Conservation (phyloP, 2,113 vertebrate species). For the Ciconia stormi region DNA sequence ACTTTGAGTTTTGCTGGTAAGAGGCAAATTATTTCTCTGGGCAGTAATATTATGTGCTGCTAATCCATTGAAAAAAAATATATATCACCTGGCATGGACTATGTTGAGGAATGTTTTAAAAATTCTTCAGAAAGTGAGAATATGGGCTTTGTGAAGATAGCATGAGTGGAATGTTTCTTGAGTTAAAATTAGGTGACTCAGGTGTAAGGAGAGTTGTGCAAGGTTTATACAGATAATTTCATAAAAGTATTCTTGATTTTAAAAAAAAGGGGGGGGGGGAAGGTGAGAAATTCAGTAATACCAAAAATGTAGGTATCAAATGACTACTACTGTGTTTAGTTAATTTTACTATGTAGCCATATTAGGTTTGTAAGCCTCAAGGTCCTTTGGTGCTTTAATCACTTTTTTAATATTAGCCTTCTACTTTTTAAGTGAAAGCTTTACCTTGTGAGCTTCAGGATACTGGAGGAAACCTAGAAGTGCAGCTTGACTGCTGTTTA, state of each 20-base stretch:
- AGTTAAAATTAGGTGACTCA: not conserved
- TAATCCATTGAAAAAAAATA: not conserved
- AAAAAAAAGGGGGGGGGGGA: fast-evolving
- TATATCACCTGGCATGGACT: not conserved
- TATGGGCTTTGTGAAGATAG: not conserved
- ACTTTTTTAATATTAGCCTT: not conserved
- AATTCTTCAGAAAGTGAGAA: not conserved
- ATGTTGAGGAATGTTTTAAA: not conserved
- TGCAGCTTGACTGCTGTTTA: not conserved
- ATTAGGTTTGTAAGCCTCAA: not conserved
- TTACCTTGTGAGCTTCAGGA: not conserved
- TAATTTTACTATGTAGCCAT: not conserved
- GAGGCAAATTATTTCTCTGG: not conserved
- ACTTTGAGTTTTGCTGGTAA: not conserved
- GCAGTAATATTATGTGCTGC: not conserved
- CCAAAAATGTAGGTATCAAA: not conserved
- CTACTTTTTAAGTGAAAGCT: not conserved
- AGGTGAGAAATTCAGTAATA: not conserved
- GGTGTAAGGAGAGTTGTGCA: not conserved
- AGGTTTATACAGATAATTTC: not conserved
- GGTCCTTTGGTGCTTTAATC: not conserved
- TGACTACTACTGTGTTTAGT: not conserved
- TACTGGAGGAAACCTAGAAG: not conserved
- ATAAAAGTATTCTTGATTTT: not conserved
- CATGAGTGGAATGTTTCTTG: not conserved